Evolutionary conservation across 2,888 invertebrate genomes (phyloP), one percentile per base, ranked within the genome.

Genomic region (Euphydryas editha): DNA sequence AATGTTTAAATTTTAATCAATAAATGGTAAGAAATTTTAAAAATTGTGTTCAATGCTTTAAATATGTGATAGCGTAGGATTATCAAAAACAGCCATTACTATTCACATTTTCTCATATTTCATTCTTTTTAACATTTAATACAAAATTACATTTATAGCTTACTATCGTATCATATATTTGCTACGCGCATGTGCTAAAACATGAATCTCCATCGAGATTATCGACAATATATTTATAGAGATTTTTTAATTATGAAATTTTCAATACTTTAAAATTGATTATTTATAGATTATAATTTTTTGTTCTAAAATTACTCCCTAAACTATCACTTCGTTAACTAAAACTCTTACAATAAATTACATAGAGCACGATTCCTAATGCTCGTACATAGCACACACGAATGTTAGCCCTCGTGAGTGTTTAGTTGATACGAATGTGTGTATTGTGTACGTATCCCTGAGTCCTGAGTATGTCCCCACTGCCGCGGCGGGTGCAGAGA

Each of bases 401-500:
- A 73, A 70, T 73, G 74, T 74, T 72, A 59, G 37, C 72, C 64
- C 62, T 49, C 68, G 73, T 70, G 72, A 76, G 71, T 74, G 72
- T 72, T 70, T 76, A 72, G 73, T 65, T 67, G 62, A 68, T 74
- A 72, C 70, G 72, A 73, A 69, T 75, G 71, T 75, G 89, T 87
- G 85, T 87, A 87, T 85, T 90, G 84, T 88, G 83, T 84, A 80
- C 87, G 83, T 81, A 82, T 75, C 79, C 86, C 87, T 81, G 85
- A 83, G 71, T 68, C 72, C 69, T 71, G 69, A 71, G 70, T 76
- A 74, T 75, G 67, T 75, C 75, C 75, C 70, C 68, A 54, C 67
- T 70, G 69, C 85, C 87, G 86, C 86, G 86, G 82, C 84, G 81
- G 81, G 81, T 84, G 76, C 92, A 92, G 92, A 78, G 92, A 92